Conservation (phyloP, 2,113 vertebrate species). For the Aepyceros melampus region DNA sequence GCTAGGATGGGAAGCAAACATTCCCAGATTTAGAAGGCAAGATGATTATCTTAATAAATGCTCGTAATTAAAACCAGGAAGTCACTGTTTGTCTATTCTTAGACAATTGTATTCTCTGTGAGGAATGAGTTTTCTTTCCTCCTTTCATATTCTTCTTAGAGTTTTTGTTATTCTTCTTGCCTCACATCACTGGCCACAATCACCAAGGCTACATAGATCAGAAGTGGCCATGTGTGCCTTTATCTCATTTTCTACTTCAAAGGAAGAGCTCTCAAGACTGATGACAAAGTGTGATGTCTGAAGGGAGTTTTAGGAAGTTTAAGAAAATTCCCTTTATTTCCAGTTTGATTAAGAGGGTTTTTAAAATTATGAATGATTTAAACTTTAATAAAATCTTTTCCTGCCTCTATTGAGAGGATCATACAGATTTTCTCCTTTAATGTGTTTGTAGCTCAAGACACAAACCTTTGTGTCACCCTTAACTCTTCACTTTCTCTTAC, state of each 20-base stretch:
- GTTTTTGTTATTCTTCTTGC: neutral
- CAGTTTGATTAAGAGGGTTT: neutral
- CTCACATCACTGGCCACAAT: neutral
- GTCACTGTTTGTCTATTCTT: fast-evolving
- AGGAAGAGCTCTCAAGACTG: neutral
- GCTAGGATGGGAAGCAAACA: neutral
- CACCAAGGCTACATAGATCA: fast-evolving
- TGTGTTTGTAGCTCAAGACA: neutral
- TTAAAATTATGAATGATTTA: neutral
- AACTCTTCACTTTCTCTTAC: neutral
- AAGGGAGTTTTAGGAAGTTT: neutral
- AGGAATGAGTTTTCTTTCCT: neutral
- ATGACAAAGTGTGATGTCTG: neutral
- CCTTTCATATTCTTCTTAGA: neutral
- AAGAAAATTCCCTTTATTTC: neutral
- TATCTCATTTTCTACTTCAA: neutral
- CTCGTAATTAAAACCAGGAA: neutral
- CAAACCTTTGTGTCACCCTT: neutral
- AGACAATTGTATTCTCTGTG: neutral
- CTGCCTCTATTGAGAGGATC: neutral
- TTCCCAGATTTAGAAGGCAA: neutral
- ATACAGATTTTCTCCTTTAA: neutral
- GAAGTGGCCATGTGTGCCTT: fast-evolving
- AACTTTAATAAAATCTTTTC: neutral
- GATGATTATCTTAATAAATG: neutral